phyloP scores from a whole-genome alignment of 37 sponge, comb jelly and placozoan genomes.

The Haliclona indistincta region DNA sequence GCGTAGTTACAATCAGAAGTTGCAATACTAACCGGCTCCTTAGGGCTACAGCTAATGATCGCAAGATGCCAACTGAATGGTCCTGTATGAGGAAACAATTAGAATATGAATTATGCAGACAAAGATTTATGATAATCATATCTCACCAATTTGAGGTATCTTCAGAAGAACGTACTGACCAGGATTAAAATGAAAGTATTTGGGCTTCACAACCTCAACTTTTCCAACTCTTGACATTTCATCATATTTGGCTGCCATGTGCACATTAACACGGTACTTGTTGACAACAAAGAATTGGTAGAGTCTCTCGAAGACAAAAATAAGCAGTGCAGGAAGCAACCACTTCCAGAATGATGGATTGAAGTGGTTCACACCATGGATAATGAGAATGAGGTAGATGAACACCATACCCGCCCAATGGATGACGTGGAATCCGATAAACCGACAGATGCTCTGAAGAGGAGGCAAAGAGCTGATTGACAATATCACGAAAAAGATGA shows the following conservation, averaged over 20 bases:
- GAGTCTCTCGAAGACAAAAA: conserved; percentile 34
- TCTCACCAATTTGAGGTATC: conserved; percentile 51
- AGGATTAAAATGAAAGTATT: conserved; percentile 25
- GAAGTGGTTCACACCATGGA: conserved; percentile 49
- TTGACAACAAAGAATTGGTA: conserved; percentile 10
- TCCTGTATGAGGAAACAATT: conserved; percentile 7
- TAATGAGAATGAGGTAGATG: conserved; percentile 39
- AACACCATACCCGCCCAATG: conserved; percentile 27
- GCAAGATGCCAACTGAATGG: conserved; percentile 43
- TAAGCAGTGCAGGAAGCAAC: conserved; percentile 39
- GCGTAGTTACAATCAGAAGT: not conserved
- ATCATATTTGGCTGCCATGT: conserved; percentile 41
- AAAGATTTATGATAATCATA: not conserved
- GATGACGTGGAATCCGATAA: conserved; percentile 48
- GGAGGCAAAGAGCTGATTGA: conserved; percentile 18
- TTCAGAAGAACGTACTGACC: conserved; percentile 54
- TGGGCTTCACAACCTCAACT: conserved; percentile 52
- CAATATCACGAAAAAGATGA: conserved; percentile 23
- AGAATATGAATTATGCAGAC: not conserved
- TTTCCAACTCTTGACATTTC: conserved; percentile 23
- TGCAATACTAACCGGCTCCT: conserved; percentile 27
- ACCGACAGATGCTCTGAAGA: conserved; percentile 16
- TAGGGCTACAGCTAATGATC: conserved; percentile 34
- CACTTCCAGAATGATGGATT: conserved; percentile 69
- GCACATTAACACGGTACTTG: conserved; percentile 6